Conservation (phyloP, 1,140 invertebrate genomes). For the Calycopis cecrops region DNA sequence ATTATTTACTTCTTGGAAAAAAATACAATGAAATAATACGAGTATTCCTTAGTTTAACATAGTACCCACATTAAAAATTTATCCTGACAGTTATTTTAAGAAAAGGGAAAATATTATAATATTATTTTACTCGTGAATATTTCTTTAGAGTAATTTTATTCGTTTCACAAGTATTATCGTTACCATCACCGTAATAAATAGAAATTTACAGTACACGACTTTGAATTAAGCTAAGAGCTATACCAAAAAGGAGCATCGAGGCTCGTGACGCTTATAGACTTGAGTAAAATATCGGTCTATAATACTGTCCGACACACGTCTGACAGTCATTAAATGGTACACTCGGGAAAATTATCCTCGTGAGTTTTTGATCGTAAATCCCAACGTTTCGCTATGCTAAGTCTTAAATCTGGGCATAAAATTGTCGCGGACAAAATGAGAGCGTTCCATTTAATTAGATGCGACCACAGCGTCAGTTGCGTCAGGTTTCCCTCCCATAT, state of each 20-base stretch:
- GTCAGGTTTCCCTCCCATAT: constrained; percentile 25
- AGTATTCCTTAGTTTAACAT: no score
- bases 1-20: no score
- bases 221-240: not conserved
- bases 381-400: constrained; percentile 49
- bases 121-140: no score
- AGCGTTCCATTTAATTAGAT: constrained; percentile 66
- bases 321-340: constrained; percentile 49
- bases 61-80: no score
- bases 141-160: no score
- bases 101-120: no score
- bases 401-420: constrained; percentile 62
- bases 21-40: no score
- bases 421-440: constrained; percentile 63
- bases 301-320: constrained; percentile 37
- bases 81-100: no score
- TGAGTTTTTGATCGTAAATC: constrained; percentile 54
- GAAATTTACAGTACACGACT: not conserved
- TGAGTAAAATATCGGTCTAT: constrained; percentile 40
- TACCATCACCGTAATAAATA: not conserved
- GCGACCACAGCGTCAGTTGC: constrained; percentile 41
- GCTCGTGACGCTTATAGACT: constrained; percentile 29
- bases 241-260: not conserved
- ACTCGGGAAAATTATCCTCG: constrained; percentile 56
- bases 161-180: no score